Conservation (phyloP, 2,113 vertebrate genomes). For the Verasper variegatus region DNA sequence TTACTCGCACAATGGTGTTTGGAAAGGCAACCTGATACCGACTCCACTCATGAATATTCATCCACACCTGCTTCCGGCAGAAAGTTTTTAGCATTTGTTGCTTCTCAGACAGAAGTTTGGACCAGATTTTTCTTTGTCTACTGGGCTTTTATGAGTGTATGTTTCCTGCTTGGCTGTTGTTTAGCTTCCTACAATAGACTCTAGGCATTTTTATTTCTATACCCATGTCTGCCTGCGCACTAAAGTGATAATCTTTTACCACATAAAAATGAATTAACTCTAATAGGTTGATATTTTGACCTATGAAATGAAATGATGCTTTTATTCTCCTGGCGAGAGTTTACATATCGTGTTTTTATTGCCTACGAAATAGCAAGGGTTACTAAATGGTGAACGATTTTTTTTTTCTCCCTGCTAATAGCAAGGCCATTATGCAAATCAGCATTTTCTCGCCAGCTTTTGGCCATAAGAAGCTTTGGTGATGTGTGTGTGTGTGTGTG, state of each 20-base stretch:
- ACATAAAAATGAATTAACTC: conserved; percentile 42
- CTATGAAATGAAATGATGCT: conserved; percentile 47
- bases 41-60: conserved; percentile 81
- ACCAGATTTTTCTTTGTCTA: conserved; percentile 29
- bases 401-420: too few species aligned
- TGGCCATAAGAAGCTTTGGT: too few species aligned
- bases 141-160: neutral
- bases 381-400: too few species aligned
- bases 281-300: conserved; percentile 57
- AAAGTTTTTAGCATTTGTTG: conserved; percentile 69
- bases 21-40: conserved; percentile 57
- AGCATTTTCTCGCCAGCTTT: too few species aligned
- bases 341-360: conserved; percentile 39
- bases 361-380: neutral
- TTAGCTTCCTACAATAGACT: neutral
- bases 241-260: conserved; percentile 19
- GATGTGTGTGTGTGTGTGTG: too few species aligned
- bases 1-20: conserved; percentile 60
- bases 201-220: conserved; percentile 10
- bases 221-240: neutral
- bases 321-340: conserved; percentile 42
- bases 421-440: too few species aligned
- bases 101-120: conserved; percentile 70
- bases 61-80: conserved; percentile 77
- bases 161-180: conserved; percentile 23